Evolutionary conservation across 2,113 vertebrate species (phyloP), one percentile per base, ranked within the genome.

Genomic region (Notiomystis cincta): DNA sequence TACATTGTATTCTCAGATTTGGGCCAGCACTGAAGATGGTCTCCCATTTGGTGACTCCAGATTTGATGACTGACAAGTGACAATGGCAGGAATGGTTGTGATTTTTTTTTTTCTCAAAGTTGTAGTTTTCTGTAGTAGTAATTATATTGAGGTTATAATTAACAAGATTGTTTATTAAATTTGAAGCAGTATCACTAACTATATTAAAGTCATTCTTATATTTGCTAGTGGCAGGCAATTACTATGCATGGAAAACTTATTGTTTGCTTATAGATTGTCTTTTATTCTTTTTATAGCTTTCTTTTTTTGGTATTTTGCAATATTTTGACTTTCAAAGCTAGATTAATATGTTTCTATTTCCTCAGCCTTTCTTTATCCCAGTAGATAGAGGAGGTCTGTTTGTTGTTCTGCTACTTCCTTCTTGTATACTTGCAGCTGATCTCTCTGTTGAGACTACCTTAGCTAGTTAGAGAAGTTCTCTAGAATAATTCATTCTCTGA

Each of bases 21-120:
- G 35, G 23, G 20, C 19, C 57, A 61, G 22, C 12, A 20, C 18
- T 72, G n/a, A 85, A 82, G 31, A 13, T 57, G 19, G 53, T 16
- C 4, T 82, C 37, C 48, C 71, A 38, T 82, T 51, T 71, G 24
- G 7, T 67, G 57, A 60, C 38, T 75, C 17, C 11, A 60, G 11
- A 15, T 73, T 90, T 88, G 57, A 37, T 1, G 2, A 54, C 13
- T 77, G 42, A 20, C 11, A 80, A 14, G 18, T 88, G 24, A 64
- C 56, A 88, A 93, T 38, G 31, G 6, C 48, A 90, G 45, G 50
- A 88, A 40, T n/a, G 4, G 45, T 81, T 81, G 16, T 23, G 10
- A 1, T 2, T 0, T 2, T 37, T 31, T 31, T 62, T 45, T 42
- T 2, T 3, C 13, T 15, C 13, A 18, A 44, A 79, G 8, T 5